Base-by-base conservation (phyloP, 2,113 vertebrate genomes). In the Macquaria ambigua region DNA sequence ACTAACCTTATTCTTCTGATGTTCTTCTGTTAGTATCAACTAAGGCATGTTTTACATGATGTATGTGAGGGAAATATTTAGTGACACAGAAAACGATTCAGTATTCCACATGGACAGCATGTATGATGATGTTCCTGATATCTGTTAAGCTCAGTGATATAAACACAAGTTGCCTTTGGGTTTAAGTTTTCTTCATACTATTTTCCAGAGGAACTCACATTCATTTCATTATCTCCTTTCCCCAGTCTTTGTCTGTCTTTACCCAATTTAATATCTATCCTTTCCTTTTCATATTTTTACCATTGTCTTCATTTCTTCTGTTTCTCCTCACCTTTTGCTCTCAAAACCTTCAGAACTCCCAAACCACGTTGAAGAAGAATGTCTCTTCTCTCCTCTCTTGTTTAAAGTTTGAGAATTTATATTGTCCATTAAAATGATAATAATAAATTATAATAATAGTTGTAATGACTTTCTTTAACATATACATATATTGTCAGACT, bases 141-240 rank as follows among this genome's bases (percentile, higher is more conserved):
- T 52, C 63, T 73, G 52, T n/a, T 28, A 37, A 10, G 5, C 74
- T 61, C 46, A 76, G 18, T 46, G 23, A 74, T 43, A 55, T 43
- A 37, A 64, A 72, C 18, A 72, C 16, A 83, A 48, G 64, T 46
- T 58, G 68, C 58, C 15, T 56, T 56, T 31, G 34, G 28, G 48
- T 72, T 77, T 71, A 25, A 37, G 14, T n/a, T 46, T 55, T 61
- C 4, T 16, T 46, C 14, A n/a, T 15, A 3, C 37, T 46, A 25
- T 64, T 77, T 76, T 52, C 6, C 28, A 23, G 48, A 11, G 28
- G 16, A 64, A 14, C 20, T 66, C 15, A 23, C 16, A 25, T 50
- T 46, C 18, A 21, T 52, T 55, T 18, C 15, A 31, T 55, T 8
- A 64, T 77, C 28, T 10, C 20, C n/a, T 20, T 75, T 79, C 43